Base-by-base conservation (phyloP, 2,797 vertebrate species). In the Catharus ustulatus region DNA sequence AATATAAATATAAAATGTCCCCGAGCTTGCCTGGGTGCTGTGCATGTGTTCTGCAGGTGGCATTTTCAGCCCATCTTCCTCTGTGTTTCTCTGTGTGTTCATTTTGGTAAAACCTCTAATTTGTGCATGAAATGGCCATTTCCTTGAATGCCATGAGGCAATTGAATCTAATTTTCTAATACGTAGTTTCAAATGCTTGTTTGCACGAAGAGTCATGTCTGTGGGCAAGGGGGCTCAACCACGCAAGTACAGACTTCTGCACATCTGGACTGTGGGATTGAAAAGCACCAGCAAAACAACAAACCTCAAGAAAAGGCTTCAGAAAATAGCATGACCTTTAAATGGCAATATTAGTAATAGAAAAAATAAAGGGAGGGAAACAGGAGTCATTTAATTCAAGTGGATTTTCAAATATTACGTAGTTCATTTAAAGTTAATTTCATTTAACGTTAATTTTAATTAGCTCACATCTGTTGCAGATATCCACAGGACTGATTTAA, bases 381-480 rank as follows among this genome's bases (percentile, higher is more conserved):
- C 4, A 9, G 20, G 29, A 82, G 42, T 71, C 7, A 51, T 59
- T 87, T 79, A 79, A 74, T 88, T 76, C 52, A 52, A 61, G 49
- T 34, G 8, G 24, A 76, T 95, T 82, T 73, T 84, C 74, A 67
- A 69, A 88, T 90, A 80, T 6, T 55, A 80, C 38, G 38, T 40
- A 46, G 48, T 67, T 73, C 5, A 54, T 58, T 82, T 63, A 36
- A 58, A 72, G 51, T 66, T 85, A 74, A 87, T 85, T 87, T 78
- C 6, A 72, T 89, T 85, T 71, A 63, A 57, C 34, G n/a, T 43
- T 88, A 88, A 84, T 91, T 75, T 76, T 86, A 74, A 89, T 91
- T 87, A 73, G 48, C 42, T 87, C 9, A 17, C n/a, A 49, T 84
- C 76, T 90, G 54, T 80, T 75, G 66, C 69, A 68, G 81, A 45